Evolutionary conservation across 2,113 vertebrate species (phyloP).

Genomic region (Macrotis lagotis): DNA sequence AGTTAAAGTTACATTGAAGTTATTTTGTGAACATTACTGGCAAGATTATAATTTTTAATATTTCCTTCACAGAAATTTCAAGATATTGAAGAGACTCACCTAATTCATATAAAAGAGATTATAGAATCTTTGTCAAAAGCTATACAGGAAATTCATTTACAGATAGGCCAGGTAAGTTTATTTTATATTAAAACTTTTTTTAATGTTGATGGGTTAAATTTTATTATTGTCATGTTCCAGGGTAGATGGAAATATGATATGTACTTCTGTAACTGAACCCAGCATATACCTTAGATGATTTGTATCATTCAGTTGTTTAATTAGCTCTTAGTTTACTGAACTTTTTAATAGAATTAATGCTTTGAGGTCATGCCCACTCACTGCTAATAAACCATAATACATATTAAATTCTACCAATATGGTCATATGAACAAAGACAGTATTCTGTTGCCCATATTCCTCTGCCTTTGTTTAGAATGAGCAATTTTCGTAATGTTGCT

Average conservation of each 20-base stretch:
- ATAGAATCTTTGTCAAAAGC: slow-evolving; percentile 93
- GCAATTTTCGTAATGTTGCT: neutral
- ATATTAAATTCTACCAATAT: neutral
- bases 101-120: slow-evolving; percentile 96
- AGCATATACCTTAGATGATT: neutral
- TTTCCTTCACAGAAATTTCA: slow-evolving; percentile 93
- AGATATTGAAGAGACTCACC: slow-evolving; percentile 96
- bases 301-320: neutral
- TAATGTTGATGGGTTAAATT: neutral
- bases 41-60: slow-evolving; percentile 56
- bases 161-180: slow-evolving; percentile 93
- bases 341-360: neutral
- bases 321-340: neutral
- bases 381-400: neutral
- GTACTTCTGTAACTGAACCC: neutral
- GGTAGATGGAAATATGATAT: neutral
- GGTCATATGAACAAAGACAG: too few relatives aligned
- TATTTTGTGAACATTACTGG: slow-evolving; percentile 35
- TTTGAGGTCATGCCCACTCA: neutral
- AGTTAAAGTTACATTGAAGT: slow-evolving; percentile 14
- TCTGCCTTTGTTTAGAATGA: neutral
- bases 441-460: neutral
- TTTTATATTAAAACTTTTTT: slow-evolving; percentile 50
- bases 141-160: slow-evolving; percentile 93
- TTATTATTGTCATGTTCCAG: neutral